Percentiles rank a stretch among this genome's conserved stretches.
These are phyloP conservation scores for Drosophila tanythrix DNA, from an alignment of 2,888 invertebrate genomes.

Conservation along the genomic window DNA sequence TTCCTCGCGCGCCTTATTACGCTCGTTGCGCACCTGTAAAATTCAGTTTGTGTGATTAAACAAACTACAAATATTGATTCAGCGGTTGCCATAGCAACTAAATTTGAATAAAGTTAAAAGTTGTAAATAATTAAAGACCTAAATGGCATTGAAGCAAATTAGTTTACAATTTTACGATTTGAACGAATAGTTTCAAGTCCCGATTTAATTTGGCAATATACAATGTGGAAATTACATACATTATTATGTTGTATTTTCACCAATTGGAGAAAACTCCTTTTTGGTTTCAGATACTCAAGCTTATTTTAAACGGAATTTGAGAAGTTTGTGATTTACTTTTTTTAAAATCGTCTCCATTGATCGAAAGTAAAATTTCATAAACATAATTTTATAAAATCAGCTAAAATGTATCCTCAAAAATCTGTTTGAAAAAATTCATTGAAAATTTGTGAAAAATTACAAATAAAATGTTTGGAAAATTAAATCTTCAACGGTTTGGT, in stretches of 20 bases:
- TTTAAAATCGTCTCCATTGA: neutral
- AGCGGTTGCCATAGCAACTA: constrained; percentile 57
- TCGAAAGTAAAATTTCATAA: neutral
- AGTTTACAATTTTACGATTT: neutral
- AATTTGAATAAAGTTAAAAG: neutral
- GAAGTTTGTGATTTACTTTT: no score
- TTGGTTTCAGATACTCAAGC: neutral
- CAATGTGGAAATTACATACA: neutral
- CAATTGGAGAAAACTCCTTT: neutral
- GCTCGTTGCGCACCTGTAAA: constrained; percentile 91
- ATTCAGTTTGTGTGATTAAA: constrained; percentile 19
- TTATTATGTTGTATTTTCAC: neutral
- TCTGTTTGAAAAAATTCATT: neutral
- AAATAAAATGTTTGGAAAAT: neutral
- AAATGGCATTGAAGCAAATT: no score
- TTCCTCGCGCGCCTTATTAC: constrained; percentile 96
- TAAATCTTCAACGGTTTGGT: neutral
- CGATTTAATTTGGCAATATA: neutral
- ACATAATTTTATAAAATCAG: neutral
- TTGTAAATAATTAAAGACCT: neutral
- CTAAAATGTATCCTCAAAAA: no score
- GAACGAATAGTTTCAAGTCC: neutral
- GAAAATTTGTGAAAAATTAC: neutral
- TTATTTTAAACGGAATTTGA: no score
- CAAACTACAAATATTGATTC: constrained; percentile 55